phyloP scores from a whole-genome alignment of 2,113 vertebrate genomes.

The Acinonyx jubatus region DNA sequence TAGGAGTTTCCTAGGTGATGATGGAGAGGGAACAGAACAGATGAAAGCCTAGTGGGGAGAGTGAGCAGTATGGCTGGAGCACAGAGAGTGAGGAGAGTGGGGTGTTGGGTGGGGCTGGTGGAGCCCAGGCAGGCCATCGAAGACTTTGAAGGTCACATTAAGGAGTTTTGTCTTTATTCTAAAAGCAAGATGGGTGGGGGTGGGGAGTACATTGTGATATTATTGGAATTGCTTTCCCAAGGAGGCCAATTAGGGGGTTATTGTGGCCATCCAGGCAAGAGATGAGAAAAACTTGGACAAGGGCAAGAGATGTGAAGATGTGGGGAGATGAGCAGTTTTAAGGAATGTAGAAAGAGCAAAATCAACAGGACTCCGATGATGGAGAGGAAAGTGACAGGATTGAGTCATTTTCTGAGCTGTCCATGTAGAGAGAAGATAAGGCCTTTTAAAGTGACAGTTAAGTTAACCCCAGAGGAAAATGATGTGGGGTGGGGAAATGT shows the following conservation, averaged over 20 bases:
- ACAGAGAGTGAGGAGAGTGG: not conserved
- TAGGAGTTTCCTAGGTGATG: not conserved
- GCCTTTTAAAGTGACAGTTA: not conserved
- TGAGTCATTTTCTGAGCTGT: not conserved
- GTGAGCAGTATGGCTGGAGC: not conserved
- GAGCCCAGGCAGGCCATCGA: not conserved
- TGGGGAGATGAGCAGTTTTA: not conserved
- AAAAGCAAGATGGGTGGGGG: not conserved
- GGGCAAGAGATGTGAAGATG: not conserved
- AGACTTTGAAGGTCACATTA: not conserved
- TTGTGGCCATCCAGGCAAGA: not conserved
- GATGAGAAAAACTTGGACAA: not conserved
- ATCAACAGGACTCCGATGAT: not conserved
- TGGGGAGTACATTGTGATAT: fast-evolving
- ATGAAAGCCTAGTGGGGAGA: not conserved
- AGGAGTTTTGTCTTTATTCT: not conserved
- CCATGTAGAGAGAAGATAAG: not conserved
- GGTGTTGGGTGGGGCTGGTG: too few species aligned
- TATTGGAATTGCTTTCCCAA: not conserved
- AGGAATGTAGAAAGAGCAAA: not conserved
- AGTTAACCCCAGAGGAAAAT: not conserved
- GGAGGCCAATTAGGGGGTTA: not conserved
- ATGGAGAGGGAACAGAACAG: not conserved
- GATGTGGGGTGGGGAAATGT: not conserved
- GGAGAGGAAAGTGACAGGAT: not conserved